A percentile compares a stretch with the other conserved stretches of the same genome.
Conservation (phyloP, 2,888 invertebrate species). For the Gastracanthus pulcherrimus region DNA sequence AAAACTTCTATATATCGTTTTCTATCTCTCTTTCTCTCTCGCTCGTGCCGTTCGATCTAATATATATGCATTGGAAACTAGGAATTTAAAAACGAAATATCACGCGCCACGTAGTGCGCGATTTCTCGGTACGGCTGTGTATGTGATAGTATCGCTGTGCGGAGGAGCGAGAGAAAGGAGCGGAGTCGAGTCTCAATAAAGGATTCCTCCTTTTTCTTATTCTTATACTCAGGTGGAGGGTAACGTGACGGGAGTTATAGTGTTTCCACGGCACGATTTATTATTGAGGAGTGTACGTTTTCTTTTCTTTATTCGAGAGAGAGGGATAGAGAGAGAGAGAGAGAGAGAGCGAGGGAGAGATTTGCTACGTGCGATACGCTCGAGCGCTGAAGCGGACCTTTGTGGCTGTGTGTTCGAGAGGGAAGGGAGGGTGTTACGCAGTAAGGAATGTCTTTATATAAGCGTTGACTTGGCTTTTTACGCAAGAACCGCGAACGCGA, state of each 20-base stretch:
- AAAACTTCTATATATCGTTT: not conserved
- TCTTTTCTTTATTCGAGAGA: conserved; percentile 35
- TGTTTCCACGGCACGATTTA: conserved; percentile 49
- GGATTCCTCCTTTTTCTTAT: not conserved
- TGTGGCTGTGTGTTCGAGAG: not conserved
- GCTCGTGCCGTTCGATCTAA: conserved; percentile 1
- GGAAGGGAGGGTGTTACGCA: no score
- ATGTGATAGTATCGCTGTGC: not conserved
- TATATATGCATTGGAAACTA: conserved; percentile 48
- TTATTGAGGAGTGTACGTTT: conserved; percentile 43
- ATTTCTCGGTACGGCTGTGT: not conserved
- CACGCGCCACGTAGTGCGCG: not conserved
- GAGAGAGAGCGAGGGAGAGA: conserved; percentile 24
- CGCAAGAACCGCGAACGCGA: not conserved
- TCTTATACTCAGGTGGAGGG: conserved; percentile 21
- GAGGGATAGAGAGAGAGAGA: no score
- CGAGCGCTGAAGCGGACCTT: no score
- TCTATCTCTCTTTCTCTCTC: not conserved
- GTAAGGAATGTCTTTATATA: conserved; percentile 23
- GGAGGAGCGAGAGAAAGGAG: not conserved
- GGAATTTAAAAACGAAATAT: conserved; percentile 53
- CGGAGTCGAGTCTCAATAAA: conserved; percentile 25
- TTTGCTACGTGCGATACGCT: conserved; percentile 30
- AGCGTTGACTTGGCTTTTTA: conserved; percentile 5
- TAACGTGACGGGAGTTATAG: conserved; percentile 54